Percentiles rank a stretch among this genome's conserved stretches.
phyloP scores from a whole-genome alignment of 2,113 vertebrate genomes.

The Callionymus lyra region DNA sequence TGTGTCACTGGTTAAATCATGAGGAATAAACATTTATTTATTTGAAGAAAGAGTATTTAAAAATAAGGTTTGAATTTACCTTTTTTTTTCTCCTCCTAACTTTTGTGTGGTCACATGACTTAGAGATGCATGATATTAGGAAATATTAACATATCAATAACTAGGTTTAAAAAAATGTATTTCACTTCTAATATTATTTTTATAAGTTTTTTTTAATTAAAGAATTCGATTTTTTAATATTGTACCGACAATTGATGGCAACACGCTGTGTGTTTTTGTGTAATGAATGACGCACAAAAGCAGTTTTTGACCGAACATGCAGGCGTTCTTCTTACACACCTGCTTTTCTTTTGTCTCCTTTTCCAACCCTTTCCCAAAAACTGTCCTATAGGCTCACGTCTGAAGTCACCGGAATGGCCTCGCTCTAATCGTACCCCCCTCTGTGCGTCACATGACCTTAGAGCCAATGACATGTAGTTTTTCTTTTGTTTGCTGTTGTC shows the following conservation, averaged over 20 bases:
- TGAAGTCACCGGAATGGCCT: slow-evolving; percentile 96
- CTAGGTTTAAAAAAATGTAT: neutral
- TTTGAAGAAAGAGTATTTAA: too few relatives aligned
- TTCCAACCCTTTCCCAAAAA: slow-evolving; percentile 32
- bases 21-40: too few relatives aligned
- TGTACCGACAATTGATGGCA: too few relatives aligned
- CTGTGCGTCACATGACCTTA: slow-evolving; percentile 73
- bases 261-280: neutral
- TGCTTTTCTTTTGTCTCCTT: slow-evolving; percentile 59
- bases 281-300: slow-evolving; percentile 4
- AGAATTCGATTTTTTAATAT: too few relatives aligned
- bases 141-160: too few relatives aligned
- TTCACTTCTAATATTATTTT: neutral
- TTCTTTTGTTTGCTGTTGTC: too few relatives aligned
- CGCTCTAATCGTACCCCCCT: slow-evolving; percentile 79
- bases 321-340: slow-evolving; percentile 51
- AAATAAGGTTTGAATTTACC: too few relatives aligned
- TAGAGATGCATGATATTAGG: too few relatives aligned
- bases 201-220: too few relatives aligned
- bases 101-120: too few relatives aligned
- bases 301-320: slow-evolving; percentile 29
- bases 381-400: slow-evolving; percentile 93
- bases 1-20: slow-evolving; percentile 23
- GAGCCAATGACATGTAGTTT: slow-evolving; percentile 53
- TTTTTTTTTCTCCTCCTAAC: too few relatives aligned